Evolutionary conservation across 2,888 invertebrate species (phyloP).

Genomic region (Aleiodes alternator): DNA sequence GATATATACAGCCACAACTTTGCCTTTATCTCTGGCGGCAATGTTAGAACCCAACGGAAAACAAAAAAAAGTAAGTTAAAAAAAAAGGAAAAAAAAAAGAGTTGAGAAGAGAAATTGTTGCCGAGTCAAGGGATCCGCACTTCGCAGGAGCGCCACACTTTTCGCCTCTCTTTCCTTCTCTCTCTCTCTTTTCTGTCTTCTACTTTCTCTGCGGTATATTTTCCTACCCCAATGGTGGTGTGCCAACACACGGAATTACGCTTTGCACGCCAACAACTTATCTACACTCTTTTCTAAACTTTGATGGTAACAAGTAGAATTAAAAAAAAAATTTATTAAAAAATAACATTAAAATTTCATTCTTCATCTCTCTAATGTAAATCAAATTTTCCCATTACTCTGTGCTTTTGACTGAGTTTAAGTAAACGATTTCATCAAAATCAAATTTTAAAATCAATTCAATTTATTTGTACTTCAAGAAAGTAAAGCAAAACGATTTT

Average conservation of each 20-base stretch:
- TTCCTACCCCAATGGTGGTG: slow-evolving; percentile 17
- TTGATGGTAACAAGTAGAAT: background rate
- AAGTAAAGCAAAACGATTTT: slow-evolving; percentile 9
- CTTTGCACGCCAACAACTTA: slow-evolving; percentile 31
- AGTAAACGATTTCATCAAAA: slow-evolving; percentile 14
- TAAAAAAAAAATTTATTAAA: too few relatives aligned
- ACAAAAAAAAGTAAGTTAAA: background rate
- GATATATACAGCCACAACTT: slow-evolving; percentile 23
- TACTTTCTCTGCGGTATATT: background rate
- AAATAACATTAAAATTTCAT: background rate
- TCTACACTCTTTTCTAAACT: slow-evolving; percentile 17
- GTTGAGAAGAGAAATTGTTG: slow-evolving; percentile 38
- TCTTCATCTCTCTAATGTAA: background rate
- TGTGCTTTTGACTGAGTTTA: background rate
- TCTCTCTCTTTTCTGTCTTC: background rate
- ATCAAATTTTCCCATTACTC: slow-evolving; percentile 3
- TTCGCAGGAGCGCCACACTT: background rate
- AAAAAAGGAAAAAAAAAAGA: slow-evolving; percentile 17
- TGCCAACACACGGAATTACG: slow-evolving; percentile 34
- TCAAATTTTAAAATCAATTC: slow-evolving; percentile 27
- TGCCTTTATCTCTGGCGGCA: slow-evolving; percentile 12
- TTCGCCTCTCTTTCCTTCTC: slow-evolving; percentile 21
- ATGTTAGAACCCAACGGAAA: background rate
- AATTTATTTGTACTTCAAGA: slow-evolving; percentile 7
- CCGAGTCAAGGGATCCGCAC: slow-evolving; percentile 32